Conservation (phyloP, 92 coral and sea anemone genomes). For the Pocillopora grandis region DNA sequence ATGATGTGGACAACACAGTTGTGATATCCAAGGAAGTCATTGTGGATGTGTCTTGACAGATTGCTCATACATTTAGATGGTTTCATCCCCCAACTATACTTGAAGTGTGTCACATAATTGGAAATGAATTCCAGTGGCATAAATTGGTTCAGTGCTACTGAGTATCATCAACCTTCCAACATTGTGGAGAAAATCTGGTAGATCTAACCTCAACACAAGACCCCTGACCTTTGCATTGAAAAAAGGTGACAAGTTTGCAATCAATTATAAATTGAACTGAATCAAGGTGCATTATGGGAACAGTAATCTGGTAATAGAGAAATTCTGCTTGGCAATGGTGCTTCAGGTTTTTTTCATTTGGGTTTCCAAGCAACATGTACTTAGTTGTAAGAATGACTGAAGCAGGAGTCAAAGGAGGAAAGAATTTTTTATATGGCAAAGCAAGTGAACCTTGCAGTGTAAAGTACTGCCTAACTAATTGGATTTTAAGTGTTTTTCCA, state of each 20-base stretch:
- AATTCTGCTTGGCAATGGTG: neutral
- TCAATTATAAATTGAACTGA: slow-evolving; percentile 18
- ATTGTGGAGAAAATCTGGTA: slow-evolving; percentile 16
- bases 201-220: neutral
- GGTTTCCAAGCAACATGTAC: slow-evolving; percentile 4
- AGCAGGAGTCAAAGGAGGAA: neutral
- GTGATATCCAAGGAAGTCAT: slow-evolving; percentile 61
- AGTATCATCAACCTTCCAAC: slow-evolving; percentile 2
- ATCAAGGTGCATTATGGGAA: neutral
- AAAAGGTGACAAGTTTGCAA: neutral
- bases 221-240: neutral
- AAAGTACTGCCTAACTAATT: neutral
- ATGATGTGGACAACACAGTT: slow-evolving; percentile 58
- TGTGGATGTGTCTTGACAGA: slow-evolving; percentile 75
- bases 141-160: slow-evolving; percentile 18
- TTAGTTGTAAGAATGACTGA: neutral
- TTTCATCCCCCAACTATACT: slow-evolving; percentile 25
- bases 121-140: slow-evolving; percentile 17
- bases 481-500: neutral
- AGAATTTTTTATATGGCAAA: neutral
- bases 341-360: neutral
- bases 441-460: slow-evolving; percentile 7
- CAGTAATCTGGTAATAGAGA: neutral
- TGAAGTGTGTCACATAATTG: slow-evolving; percentile 42
- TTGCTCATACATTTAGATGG: slow-evolving; percentile 5